Evolutionary conservation across 2,113 vertebrate genomes (phyloP).

Genomic region (Phaethornis superciliosus): DNA sequence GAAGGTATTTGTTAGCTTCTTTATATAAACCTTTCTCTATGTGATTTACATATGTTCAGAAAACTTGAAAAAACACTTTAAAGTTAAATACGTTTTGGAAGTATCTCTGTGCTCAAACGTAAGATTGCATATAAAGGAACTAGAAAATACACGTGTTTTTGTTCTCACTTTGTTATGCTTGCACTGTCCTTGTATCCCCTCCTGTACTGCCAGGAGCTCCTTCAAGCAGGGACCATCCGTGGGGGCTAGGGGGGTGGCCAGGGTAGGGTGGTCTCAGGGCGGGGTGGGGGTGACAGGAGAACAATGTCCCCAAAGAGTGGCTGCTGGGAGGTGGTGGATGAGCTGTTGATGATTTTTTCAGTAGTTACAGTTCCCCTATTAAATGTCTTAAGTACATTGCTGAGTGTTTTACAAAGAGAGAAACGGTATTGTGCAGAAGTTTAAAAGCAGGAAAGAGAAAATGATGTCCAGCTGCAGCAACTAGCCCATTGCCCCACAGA

Average conservation of each 20-base stretch:
- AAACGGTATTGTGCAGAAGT: background rate
- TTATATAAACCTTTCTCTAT: background rate
- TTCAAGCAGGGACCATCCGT: too few relatives aligned
- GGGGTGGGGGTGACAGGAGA: too few relatives aligned
- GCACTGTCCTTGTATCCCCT: too few relatives aligned
- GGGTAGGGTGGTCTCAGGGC: too few relatives aligned
- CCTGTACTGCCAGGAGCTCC: too few relatives aligned
- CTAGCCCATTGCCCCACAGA: background rate
- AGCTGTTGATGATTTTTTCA: background rate
- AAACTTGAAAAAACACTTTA: background rate
- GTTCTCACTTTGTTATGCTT: background rate
- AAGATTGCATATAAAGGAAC: background rate
- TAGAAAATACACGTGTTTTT: background rate
- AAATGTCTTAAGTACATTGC: background rate
- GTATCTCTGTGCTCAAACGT: background rate
- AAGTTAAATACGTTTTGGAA: background rate
- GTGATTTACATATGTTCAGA: background rate
- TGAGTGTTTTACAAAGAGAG: background rate
- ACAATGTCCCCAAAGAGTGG: too few relatives aligned
- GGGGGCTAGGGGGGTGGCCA: too few relatives aligned
- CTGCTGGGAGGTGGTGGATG: too few relatives aligned
- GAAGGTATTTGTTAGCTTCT: background rate
- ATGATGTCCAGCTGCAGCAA: fast-evolving
- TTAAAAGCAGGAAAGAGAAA: background rate
- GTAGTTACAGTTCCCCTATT: background rate